Evolutionary conservation across 2,888 invertebrate genomes (phyloP), one percentile per base, ranked within the genome.

Genomic region (Caenorhabditis sp.): DNA sequence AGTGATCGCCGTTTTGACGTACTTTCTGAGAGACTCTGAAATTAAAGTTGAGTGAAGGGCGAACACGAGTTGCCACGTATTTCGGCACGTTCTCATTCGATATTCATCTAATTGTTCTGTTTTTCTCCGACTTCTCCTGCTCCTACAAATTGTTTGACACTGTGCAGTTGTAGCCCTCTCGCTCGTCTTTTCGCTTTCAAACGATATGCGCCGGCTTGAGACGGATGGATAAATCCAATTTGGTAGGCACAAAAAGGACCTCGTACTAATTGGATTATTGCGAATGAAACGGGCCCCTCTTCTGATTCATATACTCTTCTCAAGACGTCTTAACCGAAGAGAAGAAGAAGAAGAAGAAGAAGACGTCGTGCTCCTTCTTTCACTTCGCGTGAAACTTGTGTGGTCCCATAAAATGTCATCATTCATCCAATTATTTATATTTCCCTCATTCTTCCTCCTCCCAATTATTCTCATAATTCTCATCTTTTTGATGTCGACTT

Each of bases 21-120:
- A n/a, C n/a, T n/a, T n/a, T n/a, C n/a, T n/a, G n/a, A n/a, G n/a
- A n/a, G n/a, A n/a, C n/a, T n/a, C n/a, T n/a, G n/a, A n/a, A n/a
- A n/a, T n/a, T n/a, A n/a, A n/a, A n/a, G n/a, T n/a, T n/a, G n/a
- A n/a, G n/a, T n/a, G n/a, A n/a, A n/a, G n/a, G n/a, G n/a, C n/a
- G n/a, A n/a, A n/a, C n/a, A n/a, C n/a, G n/a, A n/a, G 37, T 2
- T 26, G 2, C 24, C 45, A 24, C 24, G 15, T 26, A 55, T 27
- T 55, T 55, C 26, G 26, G 61, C 41, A 63, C 43, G 58, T 71
- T 63, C 72, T 65, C 59, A 73, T 73, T 52, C 8, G 2, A 26
- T 50, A 73, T 73, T 65, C 73, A 65, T 26, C 59, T 73, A 73
- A 73, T 73, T 73, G 73, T 37, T 27, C 37, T 73, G 73, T 73